Evolutionary conservation across 2,797 vertebrate species (phyloP).

Genomic region (Coluber constrictor): DNA sequence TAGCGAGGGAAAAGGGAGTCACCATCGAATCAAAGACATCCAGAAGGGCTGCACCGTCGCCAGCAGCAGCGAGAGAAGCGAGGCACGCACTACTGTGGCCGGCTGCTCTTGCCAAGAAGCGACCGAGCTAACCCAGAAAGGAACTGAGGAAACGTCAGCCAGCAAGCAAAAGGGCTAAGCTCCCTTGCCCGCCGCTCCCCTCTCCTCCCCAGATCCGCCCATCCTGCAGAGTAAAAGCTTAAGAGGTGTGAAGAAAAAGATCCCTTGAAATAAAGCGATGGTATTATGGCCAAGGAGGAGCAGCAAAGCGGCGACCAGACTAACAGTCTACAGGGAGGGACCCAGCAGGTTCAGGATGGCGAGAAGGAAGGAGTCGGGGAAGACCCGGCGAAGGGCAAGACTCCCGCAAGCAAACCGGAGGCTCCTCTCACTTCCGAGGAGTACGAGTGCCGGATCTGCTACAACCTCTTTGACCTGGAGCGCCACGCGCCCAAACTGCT

Average conservation of each 20-base stretch:
- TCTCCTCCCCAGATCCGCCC: neutral
- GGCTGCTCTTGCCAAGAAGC: neutral
- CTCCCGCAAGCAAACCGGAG: neutral
- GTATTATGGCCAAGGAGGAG: conserved; percentile 59
- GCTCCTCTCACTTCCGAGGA: conserved; percentile 79
- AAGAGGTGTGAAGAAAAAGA: conserved; percentile 4
- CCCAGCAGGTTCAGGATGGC: conserved; percentile 16
- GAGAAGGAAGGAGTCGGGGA: neutral
- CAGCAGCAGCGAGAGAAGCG: neutral
- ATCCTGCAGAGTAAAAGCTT: neutral
- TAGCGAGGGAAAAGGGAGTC: conserved; percentile 3
- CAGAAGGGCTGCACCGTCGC: neutral
- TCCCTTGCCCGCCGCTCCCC: neutral
- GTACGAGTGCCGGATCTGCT: conserved; percentile 94
- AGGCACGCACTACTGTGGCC: neutral
- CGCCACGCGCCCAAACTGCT: conserved; percentile 90
- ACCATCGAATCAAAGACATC: neutral
- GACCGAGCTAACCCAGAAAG: neutral
- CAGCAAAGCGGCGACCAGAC: conserved; percentile 24
- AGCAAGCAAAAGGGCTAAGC: neutral
- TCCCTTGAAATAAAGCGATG: conserved; percentile 51
- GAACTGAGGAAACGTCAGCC: neutral
- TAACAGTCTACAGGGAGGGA: neutral
- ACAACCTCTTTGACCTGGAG: conserved; percentile 93
- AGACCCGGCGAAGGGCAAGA: neutral